Percentiles rank a stretch among this genome's conserved stretches.
Evolutionary conservation across 2,113 vertebrate species (phyloP).

Genomic region (Lepus europaeus): DNA sequence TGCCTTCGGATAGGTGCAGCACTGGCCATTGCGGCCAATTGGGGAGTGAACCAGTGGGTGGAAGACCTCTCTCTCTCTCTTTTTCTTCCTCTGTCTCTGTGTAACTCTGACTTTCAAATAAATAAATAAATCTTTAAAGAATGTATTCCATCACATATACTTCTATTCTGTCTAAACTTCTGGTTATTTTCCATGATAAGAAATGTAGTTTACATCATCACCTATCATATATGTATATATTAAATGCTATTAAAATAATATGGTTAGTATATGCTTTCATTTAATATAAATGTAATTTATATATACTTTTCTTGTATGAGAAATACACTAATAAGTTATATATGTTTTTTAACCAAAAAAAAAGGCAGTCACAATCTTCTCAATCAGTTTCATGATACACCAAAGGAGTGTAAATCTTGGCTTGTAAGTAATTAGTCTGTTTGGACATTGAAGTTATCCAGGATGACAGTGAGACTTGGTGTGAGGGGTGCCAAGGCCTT

Average conservation of each 20-base stretch:
- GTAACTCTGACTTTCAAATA: too few relatives aligned
- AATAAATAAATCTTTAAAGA: not conserved
- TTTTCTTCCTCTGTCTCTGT: too few relatives aligned
- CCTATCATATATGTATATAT: not conserved
- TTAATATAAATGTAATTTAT: not conserved
- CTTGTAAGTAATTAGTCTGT: conserved; percentile 37
- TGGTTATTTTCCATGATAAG: not conserved
- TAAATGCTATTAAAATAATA: conserved; percentile 31
- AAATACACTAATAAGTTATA: not conserved
- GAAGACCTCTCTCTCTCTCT: too few relatives aligned
- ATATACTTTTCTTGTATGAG: not conserved
- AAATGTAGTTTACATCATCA: not conserved
- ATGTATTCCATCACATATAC: not conserved
- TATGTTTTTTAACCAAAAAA: not conserved
- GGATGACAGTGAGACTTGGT: not conserved
- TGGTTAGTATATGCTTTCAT: not conserved
- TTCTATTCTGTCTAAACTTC: not conserved
- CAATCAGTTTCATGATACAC: not conserved
- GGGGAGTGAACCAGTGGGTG: too few relatives aligned
- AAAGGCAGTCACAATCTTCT: not conserved
- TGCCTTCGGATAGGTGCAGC: too few relatives aligned
- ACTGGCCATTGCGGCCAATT: too few relatives aligned
- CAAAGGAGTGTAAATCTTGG: not conserved
- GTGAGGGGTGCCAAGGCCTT: not conserved
- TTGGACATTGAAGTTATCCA: conserved; percentile 36